Percentiles rank a stretch among this genome's conserved stretches.
These are phyloP conservation scores for Furcula furcula DNA, from an alignment of 2,888 invertebrate species.

Conservation along the genomic window DNA sequence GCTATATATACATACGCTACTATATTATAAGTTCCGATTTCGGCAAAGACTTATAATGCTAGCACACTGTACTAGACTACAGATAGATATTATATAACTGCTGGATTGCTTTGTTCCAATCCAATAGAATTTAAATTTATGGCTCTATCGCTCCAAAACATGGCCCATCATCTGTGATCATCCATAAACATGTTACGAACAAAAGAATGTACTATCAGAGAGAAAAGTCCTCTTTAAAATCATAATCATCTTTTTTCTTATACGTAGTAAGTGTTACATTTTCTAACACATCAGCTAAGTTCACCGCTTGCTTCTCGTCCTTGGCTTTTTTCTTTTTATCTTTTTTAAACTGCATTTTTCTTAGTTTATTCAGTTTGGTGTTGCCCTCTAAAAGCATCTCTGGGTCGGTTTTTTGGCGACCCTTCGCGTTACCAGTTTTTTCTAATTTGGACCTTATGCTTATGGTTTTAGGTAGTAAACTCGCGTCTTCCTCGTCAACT, in stretches of 20 bases:
- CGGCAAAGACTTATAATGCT: too few relatives aligned
- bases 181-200: too few relatives aligned
- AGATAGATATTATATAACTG: too few relatives aligned
- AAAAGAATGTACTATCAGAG: slow-evolving; percentile 27
- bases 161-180: too few relatives aligned
- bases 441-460: slow-evolving; percentile 62
- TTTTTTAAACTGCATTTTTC: slow-evolving; percentile 84
- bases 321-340: slow-evolving; percentile 77
- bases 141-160: too few relatives aligned
- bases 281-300: slow-evolving; percentile 84
- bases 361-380: slow-evolving; percentile 66
- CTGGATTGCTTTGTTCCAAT: too few relatives aligned
- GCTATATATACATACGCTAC: too few relatives aligned
- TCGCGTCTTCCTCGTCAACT: slow-evolving; percentile 76
- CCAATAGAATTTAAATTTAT: too few relatives aligned
- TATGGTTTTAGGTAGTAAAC: slow-evolving; percentile 60
- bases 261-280: slow-evolving; percentile 73
- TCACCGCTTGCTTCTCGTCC: slow-evolving; percentile 83
- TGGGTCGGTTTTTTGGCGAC: slow-evolving; percentile 80
- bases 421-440: slow-evolving; percentile 54
- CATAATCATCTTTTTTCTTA: slow-evolving; percentile 78
- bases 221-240: slow-evolving; percentile 83
- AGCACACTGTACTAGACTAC: too few relatives aligned
- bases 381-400: slow-evolving; percentile 87
- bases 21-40: too few relatives aligned